Conservation (phyloP, 2,888 invertebrate species). For the Caenorhabditis macrosperma region DNA sequence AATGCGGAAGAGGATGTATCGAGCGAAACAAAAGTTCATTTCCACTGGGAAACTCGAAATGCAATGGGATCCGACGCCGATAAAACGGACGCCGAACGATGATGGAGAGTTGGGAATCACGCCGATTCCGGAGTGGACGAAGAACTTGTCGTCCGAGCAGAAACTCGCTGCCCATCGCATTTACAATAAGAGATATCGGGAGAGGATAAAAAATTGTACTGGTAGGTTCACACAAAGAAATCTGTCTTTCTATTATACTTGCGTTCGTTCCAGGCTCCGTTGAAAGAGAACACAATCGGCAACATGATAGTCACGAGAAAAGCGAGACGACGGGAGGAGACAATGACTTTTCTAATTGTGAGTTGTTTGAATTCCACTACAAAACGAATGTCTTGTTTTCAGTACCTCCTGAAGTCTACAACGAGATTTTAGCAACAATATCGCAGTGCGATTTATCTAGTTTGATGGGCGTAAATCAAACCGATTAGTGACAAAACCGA, state of each 20-base stretch:
- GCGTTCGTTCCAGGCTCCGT: neutral
- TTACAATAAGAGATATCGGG: slow-evolving; percentile 44
- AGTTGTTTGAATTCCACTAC: too few relatives aligned
- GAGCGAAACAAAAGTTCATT: slow-evolving; percentile 42
- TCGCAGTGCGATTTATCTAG: slow-evolving; percentile 16
- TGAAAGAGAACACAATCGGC: slow-evolving; percentile 6
- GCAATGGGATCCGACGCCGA: slow-evolving; percentile 49
- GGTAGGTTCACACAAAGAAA: slow-evolving; percentile 10
- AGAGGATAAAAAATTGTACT: slow-evolving; percentile 15
- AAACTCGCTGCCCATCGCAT: slow-evolving; percentile 36
- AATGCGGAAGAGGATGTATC: slow-evolving; percentile 44
- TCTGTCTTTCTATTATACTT: too few relatives aligned
- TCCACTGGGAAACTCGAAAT: slow-evolving; percentile 41
- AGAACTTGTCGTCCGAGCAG: slow-evolving; percentile 20
- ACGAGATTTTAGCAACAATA: slow-evolving; percentile 8
- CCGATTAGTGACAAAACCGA: neutral
- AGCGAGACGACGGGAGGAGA: neutral
- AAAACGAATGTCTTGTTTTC: too few relatives aligned
- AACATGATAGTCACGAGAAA: neutral
- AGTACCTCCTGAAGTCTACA: slow-evolving; percentile 20
- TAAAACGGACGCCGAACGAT: slow-evolving; percentile 36
- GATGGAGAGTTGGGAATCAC: slow-evolving; percentile 30
- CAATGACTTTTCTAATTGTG: neutral
- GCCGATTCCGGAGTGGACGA: slow-evolving; percentile 33
- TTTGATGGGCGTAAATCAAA: neutral